Base-by-base conservation (phyloP, 2,113 vertebrate species). In the Megalops atlanticus region DNA sequence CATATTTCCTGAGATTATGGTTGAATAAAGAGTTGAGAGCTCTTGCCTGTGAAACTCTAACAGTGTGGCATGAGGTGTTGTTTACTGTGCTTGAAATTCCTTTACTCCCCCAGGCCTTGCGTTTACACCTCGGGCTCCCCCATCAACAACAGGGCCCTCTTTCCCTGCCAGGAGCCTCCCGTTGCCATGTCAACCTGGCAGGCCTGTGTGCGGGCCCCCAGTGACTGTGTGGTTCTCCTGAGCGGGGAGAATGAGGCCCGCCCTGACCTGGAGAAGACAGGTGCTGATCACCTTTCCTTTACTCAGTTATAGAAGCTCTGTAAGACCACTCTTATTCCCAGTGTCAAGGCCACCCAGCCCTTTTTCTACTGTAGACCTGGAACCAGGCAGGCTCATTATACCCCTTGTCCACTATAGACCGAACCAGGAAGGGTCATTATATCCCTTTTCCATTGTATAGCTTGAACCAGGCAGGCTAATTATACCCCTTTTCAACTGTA, bases 171-270 rank as follows among this genome's bases (percentile, higher is more conserved):
- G 91, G 98, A 99, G 79, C 96, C 97, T 81, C 96, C 98, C n/a
- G 89, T 96, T 93, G 97, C 98, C 89, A 96, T 99, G 96, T 98
- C 98, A 92, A 99, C 97, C 7, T 99, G 98, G 97, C 96, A 96
- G 90, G 96, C 96, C 40, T 93, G 93, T 68, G 92, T 99, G 52
- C 93, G 89, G 92, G 90, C 97, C 91, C 94, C 94, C 88, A 90
- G 90, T 81, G 92, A 92, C 81, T 97, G 95, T 91, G 91, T 95
- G 91, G 97, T 97, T 89, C 92, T 99, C 92, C 95, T 96, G 95
- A 99, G 98, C 43, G 98, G 98, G 52, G 97, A 99, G 92, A 97
- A 98, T 86, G 89, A 94, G 87, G 93, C 94, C 79, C 89, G 89
- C 87, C 96, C 96, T 81, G 83, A 89, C 81, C 87, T 93, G 78